A percentile compares a stretch with the other conserved stretches of the same genome.
Evolutionary conservation across 2,797 vertebrate genomes (phyloP).

Genomic region (Smutsia temminckii): DNA sequence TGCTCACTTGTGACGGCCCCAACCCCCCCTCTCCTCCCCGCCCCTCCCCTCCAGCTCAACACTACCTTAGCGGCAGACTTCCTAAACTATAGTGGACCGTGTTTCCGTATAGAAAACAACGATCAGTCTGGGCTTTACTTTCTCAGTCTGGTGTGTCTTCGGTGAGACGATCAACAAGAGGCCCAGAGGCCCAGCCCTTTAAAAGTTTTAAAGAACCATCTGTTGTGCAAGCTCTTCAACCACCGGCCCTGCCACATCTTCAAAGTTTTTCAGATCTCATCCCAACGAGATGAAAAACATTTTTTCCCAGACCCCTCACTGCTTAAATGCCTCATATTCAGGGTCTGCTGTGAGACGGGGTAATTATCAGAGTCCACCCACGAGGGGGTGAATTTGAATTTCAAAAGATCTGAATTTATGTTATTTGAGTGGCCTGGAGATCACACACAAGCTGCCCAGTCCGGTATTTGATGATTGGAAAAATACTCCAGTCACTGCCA

Average conservation of each 20-base stretch:
- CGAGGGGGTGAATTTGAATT: constrained; percentile 68
- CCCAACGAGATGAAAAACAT: constrained; percentile 56
- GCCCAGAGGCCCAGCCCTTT: constrained; percentile 39
- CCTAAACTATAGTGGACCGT: neutral
- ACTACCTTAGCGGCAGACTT: neutral
- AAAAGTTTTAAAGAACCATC: constrained; percentile 70
- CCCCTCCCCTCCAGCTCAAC: neutral
- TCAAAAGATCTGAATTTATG: constrained; percentile 64
- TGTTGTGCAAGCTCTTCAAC: constrained; percentile 30
- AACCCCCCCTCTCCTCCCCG: no score
- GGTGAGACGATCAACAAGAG: neutral
- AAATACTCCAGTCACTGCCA: neutral
- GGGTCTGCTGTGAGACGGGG: neutral
- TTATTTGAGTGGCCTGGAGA: constrained; percentile 37
- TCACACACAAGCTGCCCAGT: constrained; percentile 10
- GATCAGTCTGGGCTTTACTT: neutral
- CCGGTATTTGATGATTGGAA: constrained; percentile 19
- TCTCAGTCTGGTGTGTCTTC: neutral
- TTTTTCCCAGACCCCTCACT: neutral
- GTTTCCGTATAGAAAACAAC: neutral
- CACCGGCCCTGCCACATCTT: constrained; percentile 39
- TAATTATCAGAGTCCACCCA: constrained; percentile 40
- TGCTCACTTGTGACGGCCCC: neutral
- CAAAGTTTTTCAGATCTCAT: constrained; percentile 58
- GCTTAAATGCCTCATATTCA: neutral